Percentiles rank a stretch among this genome's conserved stretches.
phyloP scores from a whole-genome alignment of 2,797 vertebrate genomes.

The Chelmon rostratus region DNA sequence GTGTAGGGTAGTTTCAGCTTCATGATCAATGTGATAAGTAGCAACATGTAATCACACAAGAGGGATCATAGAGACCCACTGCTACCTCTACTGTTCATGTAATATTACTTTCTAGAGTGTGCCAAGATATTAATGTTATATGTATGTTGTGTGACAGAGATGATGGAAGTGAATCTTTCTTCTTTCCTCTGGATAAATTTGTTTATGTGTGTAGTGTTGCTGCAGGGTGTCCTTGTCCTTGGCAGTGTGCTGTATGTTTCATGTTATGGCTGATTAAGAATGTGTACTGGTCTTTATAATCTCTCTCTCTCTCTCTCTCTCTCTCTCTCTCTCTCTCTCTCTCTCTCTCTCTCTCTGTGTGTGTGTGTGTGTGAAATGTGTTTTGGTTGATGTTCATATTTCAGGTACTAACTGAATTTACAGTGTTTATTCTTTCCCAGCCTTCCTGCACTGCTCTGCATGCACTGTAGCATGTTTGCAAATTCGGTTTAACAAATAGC shows the following conservation, averaged over 20 bases:
- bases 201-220: neutral
- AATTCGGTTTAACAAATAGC: constrained; percentile 5
- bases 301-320: neutral
- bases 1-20: too few relatives aligned
- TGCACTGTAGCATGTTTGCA: neutral
- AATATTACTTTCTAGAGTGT: too few relatives aligned
- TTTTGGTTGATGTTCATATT: neutral
- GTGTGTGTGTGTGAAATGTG: neutral
- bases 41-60: too few relatives aligned
- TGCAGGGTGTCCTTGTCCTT: neutral
- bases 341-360: too few relatives aligned
- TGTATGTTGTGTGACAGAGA: neutral
- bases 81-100: too few relatives aligned
- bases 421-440: neutral
- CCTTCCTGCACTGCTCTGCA: neutral
- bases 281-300: neutral
- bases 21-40: too few relatives aligned
- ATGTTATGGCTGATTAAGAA: neutral
- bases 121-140: too few relatives aligned
- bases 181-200: neutral
- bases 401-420: neutral
- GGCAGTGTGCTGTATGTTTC: neutral
- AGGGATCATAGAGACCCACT: too few relatives aligned
- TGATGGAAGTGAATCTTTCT: neutral
- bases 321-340: neutral